Conservation (phyloP, 1,140 invertebrate species). For the Trichogramma pretiosum region DNA sequence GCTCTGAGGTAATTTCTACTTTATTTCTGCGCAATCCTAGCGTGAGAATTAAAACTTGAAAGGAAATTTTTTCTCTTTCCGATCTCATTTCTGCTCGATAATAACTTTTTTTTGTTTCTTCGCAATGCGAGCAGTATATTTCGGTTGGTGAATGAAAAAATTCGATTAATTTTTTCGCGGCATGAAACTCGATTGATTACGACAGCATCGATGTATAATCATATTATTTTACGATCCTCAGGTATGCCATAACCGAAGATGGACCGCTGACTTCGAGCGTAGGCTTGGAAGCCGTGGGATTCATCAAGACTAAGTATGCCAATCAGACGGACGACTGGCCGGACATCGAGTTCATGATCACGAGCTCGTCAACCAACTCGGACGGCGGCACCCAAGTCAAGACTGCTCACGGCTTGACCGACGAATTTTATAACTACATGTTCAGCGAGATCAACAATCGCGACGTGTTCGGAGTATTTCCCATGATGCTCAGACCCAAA, state of each 20-base stretch:
- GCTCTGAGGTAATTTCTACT: conserved; percentile 50
- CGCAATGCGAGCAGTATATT: no score
- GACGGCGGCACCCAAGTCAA: conserved; percentile 70
- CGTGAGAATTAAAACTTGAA: no score
- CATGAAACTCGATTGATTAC: no score
- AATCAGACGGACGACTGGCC: conserved; percentile 79
- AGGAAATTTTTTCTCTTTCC: no score
- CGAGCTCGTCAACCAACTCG: conserved; percentile 67
- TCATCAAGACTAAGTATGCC: conserved; percentile 78
- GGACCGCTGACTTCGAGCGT: conserved; percentile 75
- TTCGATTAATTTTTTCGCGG: no score
- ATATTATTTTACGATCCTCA: conserved; percentile 15
- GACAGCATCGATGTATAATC: no score
- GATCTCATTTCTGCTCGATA: no score
- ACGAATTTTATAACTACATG: conserved; percentile 70
- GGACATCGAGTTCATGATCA: conserved; percentile 83
- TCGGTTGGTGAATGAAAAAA: no score
- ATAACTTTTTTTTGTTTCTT: no score
- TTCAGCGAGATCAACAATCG: conserved; percentile 59
- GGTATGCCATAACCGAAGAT: conserved; percentile 68
- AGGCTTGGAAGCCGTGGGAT: conserved; percentile 74
- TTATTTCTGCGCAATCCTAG: no score
- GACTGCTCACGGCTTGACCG: conserved; percentile 66
- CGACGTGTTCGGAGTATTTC: conserved; percentile 71
- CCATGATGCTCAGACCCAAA: conserved; percentile 79